Conservation (phyloP, 2,888 invertebrate genomes). For the Meiosimyza decipiens region DNA sequence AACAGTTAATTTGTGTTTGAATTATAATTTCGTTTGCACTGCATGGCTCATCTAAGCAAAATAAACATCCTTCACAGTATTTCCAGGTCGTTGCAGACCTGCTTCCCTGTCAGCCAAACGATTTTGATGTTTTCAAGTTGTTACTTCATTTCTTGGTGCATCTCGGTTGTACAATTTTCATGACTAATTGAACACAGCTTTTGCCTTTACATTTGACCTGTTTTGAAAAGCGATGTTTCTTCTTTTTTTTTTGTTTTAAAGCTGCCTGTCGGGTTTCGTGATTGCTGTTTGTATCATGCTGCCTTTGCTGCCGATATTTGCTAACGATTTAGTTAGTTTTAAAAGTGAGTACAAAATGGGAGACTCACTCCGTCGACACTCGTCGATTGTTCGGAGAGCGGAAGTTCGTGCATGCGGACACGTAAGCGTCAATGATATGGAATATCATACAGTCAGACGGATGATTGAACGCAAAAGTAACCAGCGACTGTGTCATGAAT, state of each 20-base stretch:
- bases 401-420: constrained; percentile 27
- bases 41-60: neutral
- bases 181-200: constrained; percentile 30
- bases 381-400: constrained; percentile 5
- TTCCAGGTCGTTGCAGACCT: too few species aligned
- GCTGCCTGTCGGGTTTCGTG: constrained; percentile 14
- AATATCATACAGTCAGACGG: neutral
- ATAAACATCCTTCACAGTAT: too few species aligned
- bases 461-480: neutral
- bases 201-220: constrained; percentile 18
- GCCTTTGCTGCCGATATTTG: neutral
- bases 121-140: too few species aligned
- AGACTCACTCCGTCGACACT: too few species aligned
- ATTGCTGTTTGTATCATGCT: constrained; percentile 21
- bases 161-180: constrained; percentile 24
- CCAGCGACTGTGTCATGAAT: constrained; percentile 4
- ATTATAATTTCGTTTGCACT: constrained; percentile 21
- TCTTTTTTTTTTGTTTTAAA: constrained; percentile 15
- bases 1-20: constrained; percentile 4
- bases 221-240: constrained; percentile 8
- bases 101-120: too few species aligned
- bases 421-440: neutral
- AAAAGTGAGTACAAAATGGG: constrained; percentile 21
- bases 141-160: too few species aligned
- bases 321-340: constrained; percentile 10